phyloP scores from a whole-genome alignment of 2,797 vertebrate species.

The Pangasius macronema region DNA sequence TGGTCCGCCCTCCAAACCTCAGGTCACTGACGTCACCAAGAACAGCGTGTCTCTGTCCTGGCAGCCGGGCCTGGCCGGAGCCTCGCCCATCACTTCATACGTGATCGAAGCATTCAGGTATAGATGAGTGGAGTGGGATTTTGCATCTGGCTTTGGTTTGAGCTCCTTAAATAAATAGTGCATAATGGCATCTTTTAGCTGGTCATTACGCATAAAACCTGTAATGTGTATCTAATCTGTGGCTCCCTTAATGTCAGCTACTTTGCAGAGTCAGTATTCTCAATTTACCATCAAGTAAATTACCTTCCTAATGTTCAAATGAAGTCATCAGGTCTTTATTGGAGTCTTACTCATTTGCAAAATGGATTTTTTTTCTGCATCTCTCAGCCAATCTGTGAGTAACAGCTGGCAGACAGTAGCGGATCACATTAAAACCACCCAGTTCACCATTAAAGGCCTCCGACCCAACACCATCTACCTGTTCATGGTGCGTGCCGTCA shows the following conservation, averaged over 20 bases:
- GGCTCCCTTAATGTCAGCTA: slow-evolving; percentile 18
- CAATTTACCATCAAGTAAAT: neutral
- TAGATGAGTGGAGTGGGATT: slow-evolving; percentile 19
- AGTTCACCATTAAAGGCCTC: slow-evolving; percentile 87
- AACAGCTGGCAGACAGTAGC: slow-evolving; percentile 99
- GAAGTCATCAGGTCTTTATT: slow-evolving; percentile 17
- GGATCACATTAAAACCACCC: slow-evolving; percentile 90
- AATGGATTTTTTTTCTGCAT: slow-evolving; percentile 40
- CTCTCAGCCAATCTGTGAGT: slow-evolving; percentile 92
- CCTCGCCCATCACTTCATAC: slow-evolving; percentile 85
- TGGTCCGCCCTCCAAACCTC: slow-evolving; percentile 94
- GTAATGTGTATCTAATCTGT: slow-evolving; percentile 16
- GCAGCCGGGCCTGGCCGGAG: slow-evolving; percentile 85
- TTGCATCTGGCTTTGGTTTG: slow-evolving; percentile 1
- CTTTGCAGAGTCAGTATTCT: slow-evolving; percentile 1
- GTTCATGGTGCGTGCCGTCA: slow-evolving; percentile 97
- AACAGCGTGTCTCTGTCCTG: slow-evolving; percentile 97
- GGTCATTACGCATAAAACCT: neutral
- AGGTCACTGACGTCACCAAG: slow-evolving; percentile 97
- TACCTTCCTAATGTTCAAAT: slow-evolving; percentile 17
- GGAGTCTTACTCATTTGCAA: slow-evolving; percentile 2
- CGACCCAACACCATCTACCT: slow-evolving; percentile 98
- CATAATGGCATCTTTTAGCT: slow-evolving; percentile 22
- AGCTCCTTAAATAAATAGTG: neutral
- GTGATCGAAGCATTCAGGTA: slow-evolving; percentile 99